These are phyloP conservation scores for Delia radicum DNA, from an alignment of 1,140 invertebrate species.

Conservation along the genomic window DNA sequence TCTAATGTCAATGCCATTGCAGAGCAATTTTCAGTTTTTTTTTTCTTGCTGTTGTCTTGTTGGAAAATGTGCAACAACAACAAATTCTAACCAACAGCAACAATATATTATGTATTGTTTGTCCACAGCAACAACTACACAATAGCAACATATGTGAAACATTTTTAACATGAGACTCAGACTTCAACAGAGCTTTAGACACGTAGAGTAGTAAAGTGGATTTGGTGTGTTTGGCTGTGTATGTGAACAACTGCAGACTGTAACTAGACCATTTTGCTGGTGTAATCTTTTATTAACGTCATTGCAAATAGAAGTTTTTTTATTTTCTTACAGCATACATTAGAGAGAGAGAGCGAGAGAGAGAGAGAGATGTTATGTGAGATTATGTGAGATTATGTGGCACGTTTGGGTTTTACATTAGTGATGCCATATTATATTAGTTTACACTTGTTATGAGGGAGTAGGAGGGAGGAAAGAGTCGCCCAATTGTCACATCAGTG, in stretches of 20 bases:
- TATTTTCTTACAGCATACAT: background rate
- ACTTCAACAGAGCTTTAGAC: background rate
- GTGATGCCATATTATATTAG: no score
- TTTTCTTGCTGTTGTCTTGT: background rate
- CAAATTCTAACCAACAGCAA: constrained; percentile 13
- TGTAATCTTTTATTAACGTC: background rate
- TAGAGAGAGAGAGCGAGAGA: background rate
- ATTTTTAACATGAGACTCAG: background rate
- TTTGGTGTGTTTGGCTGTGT: no score
- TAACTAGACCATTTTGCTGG: background rate
- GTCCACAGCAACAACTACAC: background rate
- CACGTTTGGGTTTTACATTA: no score
- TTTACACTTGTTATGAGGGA: no score
- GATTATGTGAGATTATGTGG: no score
- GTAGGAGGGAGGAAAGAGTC: no score
- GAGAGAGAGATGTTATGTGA: no score
- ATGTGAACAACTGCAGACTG: background rate
- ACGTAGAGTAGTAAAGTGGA: no score
- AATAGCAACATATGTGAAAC: background rate
- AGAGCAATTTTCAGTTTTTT: background rate
- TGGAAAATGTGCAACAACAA: background rate
- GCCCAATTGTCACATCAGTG: no score
- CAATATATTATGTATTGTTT: background rate
- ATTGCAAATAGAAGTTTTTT: background rate
- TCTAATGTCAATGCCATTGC: constrained; percentile 50